Evolutionary conservation across 1,140 invertebrate genomes (phyloP), one percentile per base, ranked within the genome.

Genomic region (Drosophila eugracilis): DNA sequence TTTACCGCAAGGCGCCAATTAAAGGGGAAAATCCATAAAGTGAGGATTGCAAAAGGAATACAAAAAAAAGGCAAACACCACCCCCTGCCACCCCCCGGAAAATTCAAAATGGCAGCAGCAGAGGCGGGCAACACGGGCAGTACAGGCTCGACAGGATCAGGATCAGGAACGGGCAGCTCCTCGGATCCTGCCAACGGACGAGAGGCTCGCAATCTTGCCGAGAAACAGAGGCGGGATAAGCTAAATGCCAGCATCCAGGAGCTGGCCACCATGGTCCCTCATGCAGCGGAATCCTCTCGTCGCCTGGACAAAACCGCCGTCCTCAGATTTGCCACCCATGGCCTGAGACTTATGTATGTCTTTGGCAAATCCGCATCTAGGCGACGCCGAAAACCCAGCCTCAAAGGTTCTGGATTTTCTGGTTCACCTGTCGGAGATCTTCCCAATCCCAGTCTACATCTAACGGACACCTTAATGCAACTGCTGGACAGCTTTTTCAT

Each of bases 231-330:
- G 6, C 93, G 97, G 2, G 97, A 98, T 90, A 97, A 96, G 89
- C 93, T 98, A 47, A 98, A 98, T 90, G 94, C 94, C 17, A 97
- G 95, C 79, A 98, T 99, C 57, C 94, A 94, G 5, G 95, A 96
- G 85, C 93, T 99, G 90, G 95, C 96, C 0, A 92, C 93, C 7
- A 93, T 98, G 70, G 95, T 98, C 22, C 97, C 97, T 1, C 95
- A 96, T 73, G 95, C 97, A 4, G 94, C 95, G 3, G 94, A 94
- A 76, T 95, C 96, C 62, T 93, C 95, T 0, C 95, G 96, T 65
- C 95, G 95, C 62, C 93, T 97, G 77, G 97, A 98, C 92, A 98
- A 98, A 92, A 97, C 97, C 5, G 97, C 96, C 17, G 95, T 98
- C n/a, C 93, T 99, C 2, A 92, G 97, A 48, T 94, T 98, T 53